Evolutionary conservation across 2,797 vertebrate genomes (phyloP).

Genomic region (Triplophysa yarkandensis): DNA sequence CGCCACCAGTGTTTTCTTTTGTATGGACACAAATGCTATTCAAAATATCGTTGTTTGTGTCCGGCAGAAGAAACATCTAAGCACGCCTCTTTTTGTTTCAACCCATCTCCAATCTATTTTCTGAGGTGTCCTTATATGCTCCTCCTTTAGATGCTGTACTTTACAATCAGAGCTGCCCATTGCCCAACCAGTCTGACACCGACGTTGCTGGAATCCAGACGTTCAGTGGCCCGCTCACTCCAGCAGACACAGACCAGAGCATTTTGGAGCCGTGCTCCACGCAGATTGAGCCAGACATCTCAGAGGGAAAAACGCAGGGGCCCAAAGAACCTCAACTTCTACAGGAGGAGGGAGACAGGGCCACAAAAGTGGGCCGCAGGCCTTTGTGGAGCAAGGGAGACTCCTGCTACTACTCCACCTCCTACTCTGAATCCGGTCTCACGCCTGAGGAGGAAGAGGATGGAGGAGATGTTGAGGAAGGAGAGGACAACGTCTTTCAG

Average conservation of each 20-base stretch:
- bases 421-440: constrained; percentile 86
- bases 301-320: constrained; percentile 65
- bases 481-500: constrained; percentile 76
- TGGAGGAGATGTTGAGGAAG: constrained; percentile 76
- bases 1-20: too few relatives aligned
- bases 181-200: constrained; percentile 75
- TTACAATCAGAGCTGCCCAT: constrained; percentile 55
- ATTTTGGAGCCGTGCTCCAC: constrained; percentile 70
- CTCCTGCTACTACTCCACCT: constrained; percentile 88
- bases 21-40: too few relatives aligned
- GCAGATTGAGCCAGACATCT: constrained; percentile 38
- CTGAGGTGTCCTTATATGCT: constrained; percentile 74
- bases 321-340: constrained; percentile 73
- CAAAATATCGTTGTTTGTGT: too few relatives aligned
- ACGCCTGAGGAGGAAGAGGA: constrained; percentile 80
- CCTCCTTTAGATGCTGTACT: constrained; percentile 70
- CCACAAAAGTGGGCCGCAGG: constrained; percentile 78
- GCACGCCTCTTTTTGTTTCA: constrained; percentile 29
- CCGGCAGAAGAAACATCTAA: too few relatives aligned
- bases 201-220: constrained; percentile 74
- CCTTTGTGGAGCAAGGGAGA: constrained; percentile 83
- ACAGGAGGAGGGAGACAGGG: constrained; percentile 74
- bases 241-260: constrained; percentile 79
- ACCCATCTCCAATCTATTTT: constrained; percentile 21
- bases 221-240: constrained; percentile 73